These are phyloP conservation scores for Cephus pygmeus DNA, from an alignment of 2,888 invertebrate species.

Conservation along the genomic window DNA sequence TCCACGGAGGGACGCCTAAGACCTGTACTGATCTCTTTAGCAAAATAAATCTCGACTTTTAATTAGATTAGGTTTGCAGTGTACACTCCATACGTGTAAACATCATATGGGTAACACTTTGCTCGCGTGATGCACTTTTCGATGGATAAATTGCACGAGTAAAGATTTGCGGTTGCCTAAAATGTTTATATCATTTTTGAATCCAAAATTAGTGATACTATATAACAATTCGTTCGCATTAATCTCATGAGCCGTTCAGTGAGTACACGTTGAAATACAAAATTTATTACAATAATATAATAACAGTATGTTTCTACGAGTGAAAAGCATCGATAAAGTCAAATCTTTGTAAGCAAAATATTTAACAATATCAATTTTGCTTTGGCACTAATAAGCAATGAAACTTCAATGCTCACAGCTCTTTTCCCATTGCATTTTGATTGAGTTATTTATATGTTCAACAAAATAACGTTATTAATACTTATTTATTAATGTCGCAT, in stretches of 20 bases:
- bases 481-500: constrained; percentile 5
- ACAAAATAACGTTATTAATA: constrained; percentile 1
- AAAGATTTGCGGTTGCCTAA: not conserved
- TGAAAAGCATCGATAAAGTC: not conserved
- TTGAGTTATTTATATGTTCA: not conserved
- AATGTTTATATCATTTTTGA: not conserved
- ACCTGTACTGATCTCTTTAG: constrained; percentile 36
- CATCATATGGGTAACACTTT: not conserved
- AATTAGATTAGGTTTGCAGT: not conserved
- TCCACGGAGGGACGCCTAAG: constrained; percentile 47
- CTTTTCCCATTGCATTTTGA: not conserved
- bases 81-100: not conserved
- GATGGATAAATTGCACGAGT: not conserved
- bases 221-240: not conserved
- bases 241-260: not conserved
- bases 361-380: not conserved
- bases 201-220: not conserved
- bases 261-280: not conserved
- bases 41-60: not conserved
- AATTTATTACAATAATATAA: not conserved
- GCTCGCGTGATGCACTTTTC: not conserved
- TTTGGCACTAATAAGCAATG: not conserved
- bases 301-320: not conserved
- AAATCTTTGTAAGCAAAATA: not conserved
- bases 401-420: not conserved